Evolutionary conservation across 2,888 invertebrate species (phyloP), one percentile per base, ranked within the genome.

Genomic region (Ctena decussata): DNA sequence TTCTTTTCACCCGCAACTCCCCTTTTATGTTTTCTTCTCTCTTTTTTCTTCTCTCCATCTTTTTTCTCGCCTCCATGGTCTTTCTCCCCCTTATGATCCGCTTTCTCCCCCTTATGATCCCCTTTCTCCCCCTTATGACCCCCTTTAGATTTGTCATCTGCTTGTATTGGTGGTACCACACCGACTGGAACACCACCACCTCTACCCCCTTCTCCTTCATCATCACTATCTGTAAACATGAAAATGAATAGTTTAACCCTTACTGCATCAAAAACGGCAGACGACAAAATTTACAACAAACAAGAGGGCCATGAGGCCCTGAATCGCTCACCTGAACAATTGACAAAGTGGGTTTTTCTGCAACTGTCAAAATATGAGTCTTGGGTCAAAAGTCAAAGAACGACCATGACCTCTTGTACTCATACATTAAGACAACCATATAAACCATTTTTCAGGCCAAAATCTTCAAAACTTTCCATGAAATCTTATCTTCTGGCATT

Each of bases 221-320:
- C 86, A 71, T 87, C 87, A 53, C 80, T 69, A 85, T 87, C 87
- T 87, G 71, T 11, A 32, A 37, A 12, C 32, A n/a, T 0, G 32
- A 71, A 32, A 8, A 44, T 53, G 53, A 53, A 8, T 12, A 6
- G 8, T 15, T 11, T 41, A 11, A 41, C 41, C 41, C 15, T 41
- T 41, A 41, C 41, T 15, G 15, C 41, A 11, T 6, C 15, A 15
- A 6, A 41, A 41, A 41, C 15, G 41, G 41, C 15, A 41, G 15
- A 41, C 21, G 21, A 18, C 5, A 53, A 15, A 53, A 21, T 53
- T 53, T 11, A 8, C 8, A 53, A 18, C 5, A 18, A 18, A 15
- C n/a, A 15, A n/a, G n/a, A n/a, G n/a, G n/a, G n/a, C n/a, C n/a
- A n/a, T n/a, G n/a, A n/a, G n/a, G n/a, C n/a, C n/a, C n/a, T n/a